Evolutionary conservation across 1,140 invertebrate genomes (phyloP), one percentile per base, ranked within the genome.

Genomic region (Cyclargus thomasi): DNA sequence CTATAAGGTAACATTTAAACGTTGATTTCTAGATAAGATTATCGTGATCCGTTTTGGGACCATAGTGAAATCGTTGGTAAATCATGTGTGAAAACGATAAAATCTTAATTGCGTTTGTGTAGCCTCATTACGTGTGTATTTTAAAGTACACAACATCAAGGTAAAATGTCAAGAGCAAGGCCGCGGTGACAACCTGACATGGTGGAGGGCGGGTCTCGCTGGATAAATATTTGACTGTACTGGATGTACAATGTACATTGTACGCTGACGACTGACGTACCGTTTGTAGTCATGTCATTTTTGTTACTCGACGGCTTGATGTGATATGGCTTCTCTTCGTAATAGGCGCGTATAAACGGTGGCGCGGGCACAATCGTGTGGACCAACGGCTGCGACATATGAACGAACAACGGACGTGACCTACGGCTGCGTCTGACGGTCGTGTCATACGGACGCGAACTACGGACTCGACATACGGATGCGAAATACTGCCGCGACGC

Each of bases 131-230:
- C 20, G 18, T 59, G 20, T 59, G 39, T 47, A 47, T 47, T 47
- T 47, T 47, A 47, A 47, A 29, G 29, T 29, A 47, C 39, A 47
- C 39, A 47, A 2, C 10, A 8, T 11, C 39, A 47, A 47, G 39
- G 39, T 47, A 11, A 59, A 59, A 59, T 59, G 55, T 18, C 18
- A 59, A 59, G 55, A 59, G 55, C 55, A 59, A 59, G 55, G 55
- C 55, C 55, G 20, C 18, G 6, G 55, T 59, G 55, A 59, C 55
- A 59, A n/a, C n/a, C 20, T 21, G 55, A 59, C 55, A 59, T 21
- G 55, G 55, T 59, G 55, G 20, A 59, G 18, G 55, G 55, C 55
- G 55, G 55, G 55, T 18, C 55, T 21, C 18, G 18, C 18, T 20
- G 18, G 20, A 2, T 7, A 18, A 59, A 59, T 59, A 59, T 59